phyloP scores from a whole-genome alignment of 2,113 vertebrate genomes.

The Seriola rivoliana region DNA sequence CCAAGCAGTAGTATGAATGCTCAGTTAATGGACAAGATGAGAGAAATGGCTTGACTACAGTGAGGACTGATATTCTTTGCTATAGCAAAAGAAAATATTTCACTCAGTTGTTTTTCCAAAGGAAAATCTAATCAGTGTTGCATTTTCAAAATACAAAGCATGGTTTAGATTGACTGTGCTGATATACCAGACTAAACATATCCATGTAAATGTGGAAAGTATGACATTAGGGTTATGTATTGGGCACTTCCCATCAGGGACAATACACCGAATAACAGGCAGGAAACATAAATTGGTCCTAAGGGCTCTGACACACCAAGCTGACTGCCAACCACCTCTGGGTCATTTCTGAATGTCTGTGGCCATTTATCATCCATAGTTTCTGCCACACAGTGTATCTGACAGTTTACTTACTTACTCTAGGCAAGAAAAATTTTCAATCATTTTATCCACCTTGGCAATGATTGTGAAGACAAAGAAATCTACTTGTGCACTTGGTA shows the following conservation, averaged over 20 bases:
- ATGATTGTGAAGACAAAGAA: conserved; percentile 1
- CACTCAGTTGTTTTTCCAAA: conserved; percentile 8
- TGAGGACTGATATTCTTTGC: background rate
- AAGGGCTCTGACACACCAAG: conserved; percentile 3
- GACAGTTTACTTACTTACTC: conserved; percentile 2
- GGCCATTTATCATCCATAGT: background rate
- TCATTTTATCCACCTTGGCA: background rate
- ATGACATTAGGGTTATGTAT: conserved; percentile 24
- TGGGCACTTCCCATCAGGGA: conserved; percentile 35
- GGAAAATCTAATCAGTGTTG: conserved; percentile 31
- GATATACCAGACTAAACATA: conserved; percentile 38
- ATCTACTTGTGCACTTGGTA: background rate
- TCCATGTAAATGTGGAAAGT: conserved; percentile 35
- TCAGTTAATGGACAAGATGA: conserved; percentile 5
- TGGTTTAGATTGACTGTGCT: conserved; percentile 36
- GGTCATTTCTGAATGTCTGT: background rate
- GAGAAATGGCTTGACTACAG: background rate
- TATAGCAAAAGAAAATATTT: background rate
- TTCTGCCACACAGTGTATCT: background rate
- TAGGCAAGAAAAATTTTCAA: too few relatives aligned
- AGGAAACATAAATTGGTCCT: conserved; percentile 35
- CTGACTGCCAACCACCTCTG: background rate
- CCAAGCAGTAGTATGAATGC: background rate
- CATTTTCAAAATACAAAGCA: conserved; percentile 22
- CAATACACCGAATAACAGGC: conserved; percentile 33